Base-by-base conservation (phyloP, 2,113 vertebrate genomes). In the Dasyprocta punctata region DNA sequence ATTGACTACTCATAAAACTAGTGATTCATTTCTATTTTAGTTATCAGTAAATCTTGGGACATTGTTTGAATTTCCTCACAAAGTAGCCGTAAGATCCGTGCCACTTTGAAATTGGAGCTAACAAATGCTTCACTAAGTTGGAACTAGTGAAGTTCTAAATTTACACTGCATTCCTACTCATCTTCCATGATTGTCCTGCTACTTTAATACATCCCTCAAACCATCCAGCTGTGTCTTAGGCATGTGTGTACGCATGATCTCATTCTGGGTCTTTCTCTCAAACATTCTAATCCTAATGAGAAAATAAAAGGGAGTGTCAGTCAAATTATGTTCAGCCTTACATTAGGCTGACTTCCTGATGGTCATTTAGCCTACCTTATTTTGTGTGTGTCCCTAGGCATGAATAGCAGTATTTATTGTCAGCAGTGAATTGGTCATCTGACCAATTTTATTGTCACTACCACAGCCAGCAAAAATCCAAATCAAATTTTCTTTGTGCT, bases 381-480 rank as follows among this genome's bases (percentile, higher is more conserved):
- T 83, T 95, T 44, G 49, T 86, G 38, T 77, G 4, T 60, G 41
- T 67, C n/a, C 75, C 3, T 73, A 44, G 47, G 56, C 3, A 20
- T 81, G 19, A 33, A 94, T 1, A 36, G 28, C 38, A 94, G 0
- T 67, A 26, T 80, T 88, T 73, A 88, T 89, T 83, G 80, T 12
- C 54, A 90, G 54, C 41, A 67, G 13, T 95, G 52, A 86, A 60
- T 73, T 49, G 47, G 38, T 81, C 69, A 60, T 85, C 52, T 61
- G 33, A 16, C 41, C 69, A 81, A 58, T 75, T 90, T 92, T 88
- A 92, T 81, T 65, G 78, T 90, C 58, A 56, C 20, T 90, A 75
- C 90, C 24, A 88, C 6, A 80, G 13, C 19, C 47, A 94, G 24
- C n/a, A 95, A 14, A 67, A 69, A 94, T 63, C 12, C 13, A 88